Base-by-base conservation (phyloP, 2,888 invertebrate genomes). In the Aleiodes leptofemur region DNA sequence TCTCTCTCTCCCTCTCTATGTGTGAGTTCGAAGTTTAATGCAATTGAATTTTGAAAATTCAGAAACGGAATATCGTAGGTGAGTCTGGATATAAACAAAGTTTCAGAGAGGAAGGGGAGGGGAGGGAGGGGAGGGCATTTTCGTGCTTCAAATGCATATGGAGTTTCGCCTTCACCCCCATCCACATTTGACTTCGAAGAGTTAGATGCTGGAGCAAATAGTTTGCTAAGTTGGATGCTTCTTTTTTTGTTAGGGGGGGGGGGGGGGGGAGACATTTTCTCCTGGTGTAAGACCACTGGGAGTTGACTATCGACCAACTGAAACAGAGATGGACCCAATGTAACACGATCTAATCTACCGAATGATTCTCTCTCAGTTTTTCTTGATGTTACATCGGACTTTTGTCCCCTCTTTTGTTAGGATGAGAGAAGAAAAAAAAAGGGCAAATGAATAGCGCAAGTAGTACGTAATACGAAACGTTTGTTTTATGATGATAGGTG, bases 291-390 rank as follows among this genome's bases (percentile, higher is more conserved):
- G 83, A 81, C 80, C 79, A 82, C 79, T 29, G 11, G 72, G 82
- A 79, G 82, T 78, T 79, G 82, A 80, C 77, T 85, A 86, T 85
- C 84, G 86, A 84, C 82, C 83, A 78, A 76, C 71, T 71, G 76
- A 68, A 71, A 64, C 57, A 57, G 57, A 69, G 69, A 64, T 57
- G 72, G 72, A 78, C 48, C 68, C 57, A 48, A 53, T 29, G 72
- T 56, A 76, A 74, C 53, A 48, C 75, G 77, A 77, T 78, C 73
- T 76, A 78, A 78, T 79, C 76, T 78, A 74, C 64, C 73, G 31
- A 50, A 72, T 61, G 78, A n/a, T 64, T 14, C 48, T 64, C 48
- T 64, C 61, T 73, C 69, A 71, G 73, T 61, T 66, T 71, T 59
- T 72, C 68, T 69, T 53, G 53, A 73, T 55, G 66, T 69, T 77